These are phyloP conservation scores for Penaeus vannamei DNA, from an alignment of 1,140 invertebrate species.

Conservation along the genomic window DNA sequence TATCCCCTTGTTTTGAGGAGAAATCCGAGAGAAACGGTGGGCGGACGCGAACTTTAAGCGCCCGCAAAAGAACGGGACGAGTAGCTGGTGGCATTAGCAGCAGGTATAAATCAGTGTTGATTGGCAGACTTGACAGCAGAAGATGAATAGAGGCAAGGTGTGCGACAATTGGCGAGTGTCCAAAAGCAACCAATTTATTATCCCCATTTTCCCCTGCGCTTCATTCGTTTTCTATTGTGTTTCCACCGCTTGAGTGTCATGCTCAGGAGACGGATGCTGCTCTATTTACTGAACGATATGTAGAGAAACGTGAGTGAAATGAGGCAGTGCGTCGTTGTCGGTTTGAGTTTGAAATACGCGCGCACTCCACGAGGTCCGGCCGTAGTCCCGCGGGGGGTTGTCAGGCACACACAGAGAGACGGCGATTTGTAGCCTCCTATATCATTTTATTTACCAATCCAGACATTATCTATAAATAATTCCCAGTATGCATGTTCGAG, in stretches of 20 bases:
- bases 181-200: constrained; percentile 65
- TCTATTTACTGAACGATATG: constrained; percentile 24
- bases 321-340: constrained; percentile 9
- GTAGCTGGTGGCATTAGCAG: constrained; percentile 60
- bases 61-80: constrained; percentile 44
- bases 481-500: constrained; percentile 50
- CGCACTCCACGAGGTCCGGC: constrained; percentile 27
- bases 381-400: constrained; percentile 43
- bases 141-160: constrained; percentile 60
- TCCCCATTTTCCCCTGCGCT: constrained; percentile 47
- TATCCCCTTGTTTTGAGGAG: background rate
- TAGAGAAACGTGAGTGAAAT: constrained; percentile 3
- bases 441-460: constrained; percentile 57
- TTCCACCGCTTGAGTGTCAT: constrained; percentile 13
- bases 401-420: constrained; percentile 43
- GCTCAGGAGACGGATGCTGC: background rate
- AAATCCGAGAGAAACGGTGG: too few relatives aligned
- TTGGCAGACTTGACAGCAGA: constrained; percentile 55
- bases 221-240: constrained; percentile 46
- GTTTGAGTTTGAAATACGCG: constrained; percentile 61
- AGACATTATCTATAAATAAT: constrained; percentile 49
- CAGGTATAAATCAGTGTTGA: constrained; percentile 62
- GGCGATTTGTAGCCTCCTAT: constrained; percentile 51
- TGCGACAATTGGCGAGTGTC: constrained; percentile 61
- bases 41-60: constrained; percentile 50